These are phyloP conservation scores for Penaeus japonicus DNA, from an alignment of 1,140 invertebrate genomes.

Conservation along the genomic window DNA sequence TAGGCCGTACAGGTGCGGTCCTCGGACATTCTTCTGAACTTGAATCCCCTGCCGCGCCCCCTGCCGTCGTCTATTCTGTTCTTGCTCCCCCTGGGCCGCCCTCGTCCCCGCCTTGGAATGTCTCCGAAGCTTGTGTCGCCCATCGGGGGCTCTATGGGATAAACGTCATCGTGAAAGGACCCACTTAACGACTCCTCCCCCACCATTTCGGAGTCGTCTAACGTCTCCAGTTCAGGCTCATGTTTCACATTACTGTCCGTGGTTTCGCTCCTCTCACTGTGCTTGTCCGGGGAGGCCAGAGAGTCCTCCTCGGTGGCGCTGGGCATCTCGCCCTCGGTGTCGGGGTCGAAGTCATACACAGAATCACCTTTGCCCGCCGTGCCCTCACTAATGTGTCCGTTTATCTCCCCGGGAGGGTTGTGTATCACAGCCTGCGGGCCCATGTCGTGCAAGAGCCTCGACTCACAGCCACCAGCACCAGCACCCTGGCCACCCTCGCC, in stretches of 20 bases:
- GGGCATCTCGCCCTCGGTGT: slow-evolving; percentile 22
- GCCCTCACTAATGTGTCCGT: slow-evolving; percentile 14
- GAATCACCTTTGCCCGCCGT: slow-evolving; percentile 28
- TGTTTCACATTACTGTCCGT: slow-evolving; percentile 39
- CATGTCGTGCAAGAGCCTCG: neutral
- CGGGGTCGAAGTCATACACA: slow-evolving; percentile 58
- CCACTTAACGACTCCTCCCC: slow-evolving; percentile 36
- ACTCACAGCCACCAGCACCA: neutral
- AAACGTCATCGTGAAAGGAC: slow-evolving; percentile 10
- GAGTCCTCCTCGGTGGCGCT: neutral
- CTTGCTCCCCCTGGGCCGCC: slow-evolving; percentile 57
- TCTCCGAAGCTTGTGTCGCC: slow-evolving; percentile 13
- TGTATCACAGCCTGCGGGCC: slow-evolving; percentile 23
- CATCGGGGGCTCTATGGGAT: neutral
- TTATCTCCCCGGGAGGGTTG: neutral
- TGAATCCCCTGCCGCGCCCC: slow-evolving; percentile 45
- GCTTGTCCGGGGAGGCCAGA: neutral
- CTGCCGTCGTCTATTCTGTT: slow-evolving; percentile 54
- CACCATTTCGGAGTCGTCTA: slow-evolving; percentile 39
- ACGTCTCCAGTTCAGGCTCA: slow-evolving; percentile 40
- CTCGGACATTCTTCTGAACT: slow-evolving; percentile 39
- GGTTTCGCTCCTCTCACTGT: slow-evolving; percentile 9
- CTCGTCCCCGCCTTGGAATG: slow-evolving; percentile 50
- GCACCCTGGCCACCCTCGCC: neutral
- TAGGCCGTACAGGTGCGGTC: slow-evolving; percentile 53